Percentiles rank a stretch among this genome's conserved stretches.
Conservation (phyloP, 2,797 vertebrate species). For the Pygocentrus nattereri region DNA sequence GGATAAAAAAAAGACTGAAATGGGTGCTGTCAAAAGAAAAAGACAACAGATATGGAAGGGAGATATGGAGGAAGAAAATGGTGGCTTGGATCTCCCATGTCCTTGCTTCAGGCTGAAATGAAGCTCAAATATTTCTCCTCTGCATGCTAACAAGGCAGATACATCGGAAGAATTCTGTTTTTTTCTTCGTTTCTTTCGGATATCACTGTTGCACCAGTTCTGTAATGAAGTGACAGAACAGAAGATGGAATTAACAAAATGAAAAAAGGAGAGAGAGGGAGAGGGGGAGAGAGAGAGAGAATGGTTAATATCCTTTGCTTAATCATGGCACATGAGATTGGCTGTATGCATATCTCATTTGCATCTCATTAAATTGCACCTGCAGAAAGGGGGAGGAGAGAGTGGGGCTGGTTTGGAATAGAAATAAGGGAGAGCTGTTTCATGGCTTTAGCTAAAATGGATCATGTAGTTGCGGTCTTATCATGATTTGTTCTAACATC, state of each 20-base stretch:
- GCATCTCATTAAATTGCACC: conserved; percentile 66
- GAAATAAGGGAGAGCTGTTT: conserved; percentile 40
- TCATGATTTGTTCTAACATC: neutral
- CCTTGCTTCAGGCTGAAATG: conserved; percentile 12
- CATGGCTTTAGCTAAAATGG: neutral
- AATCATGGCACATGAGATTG: conserved; percentile 65
- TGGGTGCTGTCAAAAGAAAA: conserved; percentile 35
- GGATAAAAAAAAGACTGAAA: conserved; percentile 77
- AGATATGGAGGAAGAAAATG: conserved; percentile 24
- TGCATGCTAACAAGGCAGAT: conserved; percentile 33
- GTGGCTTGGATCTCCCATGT: conserved; percentile 10
- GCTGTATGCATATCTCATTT: conserved; percentile 66
- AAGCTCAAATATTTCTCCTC: neutral
- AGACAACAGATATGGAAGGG: conserved; percentile 14
- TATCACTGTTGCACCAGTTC: conserved; percentile 46
- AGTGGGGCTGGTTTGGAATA: conserved; percentile 22
- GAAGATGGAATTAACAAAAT: conserved; percentile 60
- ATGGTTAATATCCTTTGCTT: conserved; percentile 65
- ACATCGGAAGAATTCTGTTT: conserved; percentile 22
- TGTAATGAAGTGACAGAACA: conserved; percentile 47
- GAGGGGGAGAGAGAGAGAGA: conserved; percentile 76
- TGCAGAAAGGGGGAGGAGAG: conserved; percentile 65
- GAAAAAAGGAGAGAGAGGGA: conserved; percentile 70
- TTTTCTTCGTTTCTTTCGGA: conserved; percentile 27
- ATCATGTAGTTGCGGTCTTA: neutral